Evolutionary conservation across 2,113 vertebrate genomes (phyloP).

Genomic region (Microtus montanus): DNA sequence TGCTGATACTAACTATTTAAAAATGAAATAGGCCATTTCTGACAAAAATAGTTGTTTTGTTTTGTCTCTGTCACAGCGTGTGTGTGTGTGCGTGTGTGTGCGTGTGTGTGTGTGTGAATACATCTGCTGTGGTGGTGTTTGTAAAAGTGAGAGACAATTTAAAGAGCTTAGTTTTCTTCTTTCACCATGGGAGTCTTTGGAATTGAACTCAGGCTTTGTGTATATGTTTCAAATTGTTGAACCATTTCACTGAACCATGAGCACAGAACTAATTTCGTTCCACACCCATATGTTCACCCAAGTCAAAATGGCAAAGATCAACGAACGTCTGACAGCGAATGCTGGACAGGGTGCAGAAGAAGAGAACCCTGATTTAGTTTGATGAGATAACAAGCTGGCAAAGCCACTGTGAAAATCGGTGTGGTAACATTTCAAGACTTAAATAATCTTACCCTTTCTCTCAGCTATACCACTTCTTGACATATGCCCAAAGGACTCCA

Average conservation of each 20-base stretch:
- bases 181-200: neutral
- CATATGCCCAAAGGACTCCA: neutral
- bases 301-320: neutral
- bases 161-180: neutral
- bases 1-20: neutral
- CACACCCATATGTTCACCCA: neutral
- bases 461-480: neutral
- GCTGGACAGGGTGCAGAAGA: neutral
- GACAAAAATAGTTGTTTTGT: neutral
- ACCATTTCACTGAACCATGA: neutral
- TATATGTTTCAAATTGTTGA: neutral
- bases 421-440: neutral
- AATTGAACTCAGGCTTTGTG: neutral
- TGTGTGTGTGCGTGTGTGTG: neutral
- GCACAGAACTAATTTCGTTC: neutral
- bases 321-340: too few species aligned
- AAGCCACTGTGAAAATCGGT: neutral
- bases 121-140: neutral
- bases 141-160: neutral
- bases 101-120: neutral
- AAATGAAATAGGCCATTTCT: neutral
- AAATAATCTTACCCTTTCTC: neutral
- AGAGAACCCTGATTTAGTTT: neutral
- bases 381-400: neutral
- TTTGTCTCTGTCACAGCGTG: neutral